phyloP scores from a whole-genome alignment of 2,113 vertebrate species.

The Platichthys flesus region DNA sequence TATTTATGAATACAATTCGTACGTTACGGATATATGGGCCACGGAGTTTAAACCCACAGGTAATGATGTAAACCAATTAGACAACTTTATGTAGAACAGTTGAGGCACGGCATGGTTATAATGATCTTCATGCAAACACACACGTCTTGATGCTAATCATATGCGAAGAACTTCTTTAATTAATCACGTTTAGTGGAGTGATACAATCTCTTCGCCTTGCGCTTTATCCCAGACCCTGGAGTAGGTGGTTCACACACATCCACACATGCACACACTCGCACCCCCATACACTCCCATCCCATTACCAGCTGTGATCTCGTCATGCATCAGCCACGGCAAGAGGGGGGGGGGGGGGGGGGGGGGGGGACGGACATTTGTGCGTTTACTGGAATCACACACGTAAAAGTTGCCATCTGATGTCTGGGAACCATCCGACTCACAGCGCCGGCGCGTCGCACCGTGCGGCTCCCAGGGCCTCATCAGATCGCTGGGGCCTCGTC shows the following conservation, averaged over 20 bases:
- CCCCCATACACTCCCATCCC: constrained; percentile 19
- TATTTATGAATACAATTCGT: constrained; percentile 60
- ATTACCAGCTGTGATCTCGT: constrained; percentile 56
- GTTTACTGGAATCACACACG: constrained; percentile 35
- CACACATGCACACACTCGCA: constrained; percentile 10
- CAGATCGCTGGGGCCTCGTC: constrained; percentile 67
- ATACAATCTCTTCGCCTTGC: constrained; percentile 51
- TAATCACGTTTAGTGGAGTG: constrained; percentile 63
- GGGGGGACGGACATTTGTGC: constrained; percentile 55
- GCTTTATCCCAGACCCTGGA: constrained; percentile 39
- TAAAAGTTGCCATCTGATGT: constrained; percentile 27
- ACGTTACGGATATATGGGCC: constrained; percentile 38
- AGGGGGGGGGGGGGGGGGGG: constrained; percentile 45
- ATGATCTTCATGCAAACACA: constrained; percentile 54
- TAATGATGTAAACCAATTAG: constrained; percentile 69
- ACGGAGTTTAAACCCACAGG: constrained; percentile 46
- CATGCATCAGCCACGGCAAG: constrained; percentile 42
- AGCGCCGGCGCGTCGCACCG: neutral
- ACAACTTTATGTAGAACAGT: constrained; percentile 51
- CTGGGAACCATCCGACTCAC: constrained; percentile 41
- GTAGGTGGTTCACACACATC: constrained; percentile 25
- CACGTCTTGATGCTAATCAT: constrained; percentile 56
- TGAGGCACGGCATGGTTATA: constrained; percentile 38
- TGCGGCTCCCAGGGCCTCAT: constrained; percentile 58
- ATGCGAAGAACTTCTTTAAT: constrained; percentile 69